A percentile compares a stretch with the other conserved stretches of the same genome.
phyloP scores from a whole-genome alignment of 2,113 vertebrate genomes.

The Oreocharis arfaki region DNA sequence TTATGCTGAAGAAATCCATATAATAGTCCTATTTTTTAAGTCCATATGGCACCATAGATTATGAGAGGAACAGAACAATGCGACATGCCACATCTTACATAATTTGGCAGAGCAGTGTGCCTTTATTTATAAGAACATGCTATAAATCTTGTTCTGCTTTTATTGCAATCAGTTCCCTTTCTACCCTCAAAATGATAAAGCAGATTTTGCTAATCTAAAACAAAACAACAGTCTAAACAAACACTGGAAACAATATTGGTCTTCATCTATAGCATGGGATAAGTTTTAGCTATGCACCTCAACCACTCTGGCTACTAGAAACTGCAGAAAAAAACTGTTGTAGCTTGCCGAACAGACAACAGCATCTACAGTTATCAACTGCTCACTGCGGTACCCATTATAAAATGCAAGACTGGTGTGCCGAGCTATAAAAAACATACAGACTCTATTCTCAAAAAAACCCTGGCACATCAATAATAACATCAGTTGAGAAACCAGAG shows the following conservation, averaged over 20 bases:
- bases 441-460: slow-evolving; percentile 13
- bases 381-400: neutral
- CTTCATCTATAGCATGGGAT: neutral
- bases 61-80: slow-evolving; percentile 47
- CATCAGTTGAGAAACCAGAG: slow-evolving; percentile 24
- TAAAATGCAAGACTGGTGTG: neutral
- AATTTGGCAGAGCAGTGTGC: neutral
- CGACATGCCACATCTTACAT: neutral
- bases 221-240: neutral
- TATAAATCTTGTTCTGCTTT: slow-evolving; percentile 13
- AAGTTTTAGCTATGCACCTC: neutral
- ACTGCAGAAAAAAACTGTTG: neutral
- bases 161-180: neutral
- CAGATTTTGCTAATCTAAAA: neutral
- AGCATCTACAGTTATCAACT: slow-evolving; percentile 15
- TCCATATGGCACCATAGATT: neutral
- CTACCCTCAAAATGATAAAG: neutral
- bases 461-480: slow-evolving; percentile 41
- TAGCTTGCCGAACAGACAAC: neutral
- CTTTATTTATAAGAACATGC: slow-evolving; percentile 35
- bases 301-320: neutral
- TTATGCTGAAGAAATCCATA: slow-evolving; percentile 14
- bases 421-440: neutral
- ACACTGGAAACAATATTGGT: neutral
- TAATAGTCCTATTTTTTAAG: slow-evolving; percentile 32